Evolutionary conservation across 2,113 vertebrate genomes (phyloP).

Genomic region (Dipodomys ordii): DNA sequence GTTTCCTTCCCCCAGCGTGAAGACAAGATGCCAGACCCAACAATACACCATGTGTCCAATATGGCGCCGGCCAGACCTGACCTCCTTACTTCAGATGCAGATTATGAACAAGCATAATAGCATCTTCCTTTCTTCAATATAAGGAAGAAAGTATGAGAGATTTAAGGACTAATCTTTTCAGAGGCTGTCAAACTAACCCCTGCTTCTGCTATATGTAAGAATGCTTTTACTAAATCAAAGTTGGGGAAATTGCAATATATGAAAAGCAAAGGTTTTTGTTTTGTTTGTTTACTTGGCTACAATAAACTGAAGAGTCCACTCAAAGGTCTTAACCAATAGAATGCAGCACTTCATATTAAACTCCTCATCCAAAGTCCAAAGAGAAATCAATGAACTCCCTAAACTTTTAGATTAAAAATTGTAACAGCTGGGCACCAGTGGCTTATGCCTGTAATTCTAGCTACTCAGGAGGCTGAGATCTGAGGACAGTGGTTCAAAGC

Average conservation of each 20-base stretch:
- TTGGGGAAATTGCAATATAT: not conserved
- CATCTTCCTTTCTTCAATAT: not conserved
- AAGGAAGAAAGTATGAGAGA: not conserved
- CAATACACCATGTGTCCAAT: too few species aligned
- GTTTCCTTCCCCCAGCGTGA: too few species aligned
- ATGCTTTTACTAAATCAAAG: not conserved
- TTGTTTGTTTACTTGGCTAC: not conserved
- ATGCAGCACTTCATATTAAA: not conserved
- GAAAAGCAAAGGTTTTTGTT: not conserved
- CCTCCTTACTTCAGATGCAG: not conserved
- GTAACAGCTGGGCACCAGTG: too few species aligned
- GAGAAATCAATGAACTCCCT: not conserved
- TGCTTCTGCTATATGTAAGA: not conserved
- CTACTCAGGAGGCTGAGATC: too few species aligned
- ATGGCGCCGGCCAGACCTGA: too few species aligned
- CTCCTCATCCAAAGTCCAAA: conserved; percentile 15
- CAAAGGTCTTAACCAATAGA: not conserved
- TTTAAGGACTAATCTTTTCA: not conserved
- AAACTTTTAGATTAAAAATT: not conserved
- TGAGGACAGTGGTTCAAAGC: too few species aligned
- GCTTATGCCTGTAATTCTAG: too few species aligned
- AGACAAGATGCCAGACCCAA: too few species aligned
- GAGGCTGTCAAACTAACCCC: not conserved
- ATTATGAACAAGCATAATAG: not conserved
- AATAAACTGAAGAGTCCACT: not conserved